These are phyloP conservation scores for Puffinus mauretanicus DNA, from an alignment of 2,113 vertebrate genomes.

Conservation along the genomic window DNA sequence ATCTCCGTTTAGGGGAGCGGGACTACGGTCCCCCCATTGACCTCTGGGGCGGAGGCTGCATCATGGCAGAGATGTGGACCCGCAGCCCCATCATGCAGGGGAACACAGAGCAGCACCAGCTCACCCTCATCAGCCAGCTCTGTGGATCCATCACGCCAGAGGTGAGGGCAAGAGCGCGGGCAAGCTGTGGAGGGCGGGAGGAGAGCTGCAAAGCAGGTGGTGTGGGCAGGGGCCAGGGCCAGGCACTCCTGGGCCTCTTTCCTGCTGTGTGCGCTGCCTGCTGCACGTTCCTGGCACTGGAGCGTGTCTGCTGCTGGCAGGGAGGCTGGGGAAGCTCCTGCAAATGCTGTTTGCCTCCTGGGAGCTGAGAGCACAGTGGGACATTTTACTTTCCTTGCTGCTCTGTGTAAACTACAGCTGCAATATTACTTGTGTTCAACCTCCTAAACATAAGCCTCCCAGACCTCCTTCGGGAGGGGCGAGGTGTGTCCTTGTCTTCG, in stretches of 20 bases:
- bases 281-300: background rate
- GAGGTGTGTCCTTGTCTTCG: background rate
- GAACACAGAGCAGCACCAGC: constrained; percentile 97
- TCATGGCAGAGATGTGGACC: constrained; percentile 99
- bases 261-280: background rate
- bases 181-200: background rate
- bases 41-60: constrained; percentile 96
- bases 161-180: constrained; percentile 54
- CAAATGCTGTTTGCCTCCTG: background rate
- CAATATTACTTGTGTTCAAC: rapidly evolving
- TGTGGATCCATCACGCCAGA: constrained; percentile 95
- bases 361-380: background rate
- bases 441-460: background rate
- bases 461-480: background rate
- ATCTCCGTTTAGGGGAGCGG: constrained; percentile 83
- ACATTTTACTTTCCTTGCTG: background rate
- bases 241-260: background rate
- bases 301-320: background rate
- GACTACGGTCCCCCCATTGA: constrained; percentile 98
- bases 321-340: background rate
- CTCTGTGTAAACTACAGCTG: background rate
- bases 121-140: constrained; percentile 97
- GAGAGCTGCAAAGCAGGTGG: no score
- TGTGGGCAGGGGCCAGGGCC: background rate
- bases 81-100: constrained; percentile 99